Percentiles rank a stretch among this genome's conserved stretches.
Evolutionary conservation across 2,113 vertebrate species (phyloP).

Genomic region (Isurus oxyrinchus): DNA sequence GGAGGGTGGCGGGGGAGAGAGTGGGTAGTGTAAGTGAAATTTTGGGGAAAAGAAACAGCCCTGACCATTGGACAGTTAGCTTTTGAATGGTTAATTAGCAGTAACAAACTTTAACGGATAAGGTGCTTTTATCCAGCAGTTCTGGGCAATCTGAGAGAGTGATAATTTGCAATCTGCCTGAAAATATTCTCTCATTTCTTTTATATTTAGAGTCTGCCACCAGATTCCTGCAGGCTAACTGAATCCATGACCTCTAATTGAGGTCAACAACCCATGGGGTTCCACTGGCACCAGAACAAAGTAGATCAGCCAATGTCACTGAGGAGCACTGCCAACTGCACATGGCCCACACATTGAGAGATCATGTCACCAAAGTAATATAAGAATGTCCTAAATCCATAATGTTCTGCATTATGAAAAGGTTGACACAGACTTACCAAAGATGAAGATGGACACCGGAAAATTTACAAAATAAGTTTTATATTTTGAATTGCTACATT

Average conservation of each 20-base stretch:
- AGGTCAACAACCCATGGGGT: background rate
- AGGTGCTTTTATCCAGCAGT: background rate
- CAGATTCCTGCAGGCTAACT: background rate
- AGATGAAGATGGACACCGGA: background rate
- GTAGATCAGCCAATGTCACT: background rate
- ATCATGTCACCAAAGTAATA: background rate
- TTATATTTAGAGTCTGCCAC: background rate
- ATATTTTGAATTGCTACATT: background rate
- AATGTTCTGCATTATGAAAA: background rate
- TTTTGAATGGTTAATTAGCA: background rate
- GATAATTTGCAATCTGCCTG: background rate
- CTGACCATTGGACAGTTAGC: background rate
- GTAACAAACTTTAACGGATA: background rate
- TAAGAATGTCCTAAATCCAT: background rate
- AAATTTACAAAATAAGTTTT: background rate
- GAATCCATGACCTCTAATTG: background rate
- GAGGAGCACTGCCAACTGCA: background rate
- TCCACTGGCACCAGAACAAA: background rate
- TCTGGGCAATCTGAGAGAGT: background rate
- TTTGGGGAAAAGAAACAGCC: background rate
- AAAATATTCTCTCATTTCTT: no score
- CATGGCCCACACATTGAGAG: background rate
- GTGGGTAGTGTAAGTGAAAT: no score
- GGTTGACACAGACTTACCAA: background rate
- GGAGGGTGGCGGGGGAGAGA: no score